Base-by-base conservation (phyloP, 2,888 invertebrate genomes). In the Arrhopalites spinosus region DNA sequence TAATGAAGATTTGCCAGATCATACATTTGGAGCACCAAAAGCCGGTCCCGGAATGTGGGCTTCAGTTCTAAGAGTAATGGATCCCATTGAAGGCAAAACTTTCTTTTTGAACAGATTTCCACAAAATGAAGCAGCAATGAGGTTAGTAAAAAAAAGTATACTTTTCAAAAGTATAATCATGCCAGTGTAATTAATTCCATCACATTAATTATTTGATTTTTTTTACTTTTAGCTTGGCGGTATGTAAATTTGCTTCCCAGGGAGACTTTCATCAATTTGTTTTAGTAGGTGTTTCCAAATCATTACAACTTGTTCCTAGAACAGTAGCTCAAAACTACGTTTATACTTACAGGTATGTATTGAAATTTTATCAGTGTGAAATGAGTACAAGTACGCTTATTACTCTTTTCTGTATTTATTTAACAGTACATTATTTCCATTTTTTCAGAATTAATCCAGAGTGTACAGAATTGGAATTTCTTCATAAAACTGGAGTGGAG, bases 21-120 rank as follows among this genome's bases (percentile, higher is more conserved):
- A 92, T 84, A 88, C 92, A 0, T 99, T 98, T 86, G 95, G 98
- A 0, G 94, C 98, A 0, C 97, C 98, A 0, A 96, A 98, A 87
- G 98, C 98, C 20, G 98, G 82, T 86, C 89, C 87, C 84, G 97
- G 96, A 2, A 92, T 97, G 90, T 99, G 99, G 98, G 97, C 97
- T 0, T 97, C 93, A 0, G 90, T 93, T 77, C 89, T 98, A 71
- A 89, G 95, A 77, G 91, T 97, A 64, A 90, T 96, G 84, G 93
- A 95, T 84, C 95, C 96, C 78, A 91, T 93, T 56, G 87, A 88
- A 79, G 95, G 94, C 0, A 90, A 89, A 75, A 95, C 95, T 0
- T 88, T 93, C 78, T 91, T 91, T 84, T 88, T 90, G 77, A 88
- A 96, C 78, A 89, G 93, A 61, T 87, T 99, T 56, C 94, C 95